phyloP scores from a whole-genome alignment of 1,140 invertebrate genomes.

The Bathynomus jamesi region DNA sequence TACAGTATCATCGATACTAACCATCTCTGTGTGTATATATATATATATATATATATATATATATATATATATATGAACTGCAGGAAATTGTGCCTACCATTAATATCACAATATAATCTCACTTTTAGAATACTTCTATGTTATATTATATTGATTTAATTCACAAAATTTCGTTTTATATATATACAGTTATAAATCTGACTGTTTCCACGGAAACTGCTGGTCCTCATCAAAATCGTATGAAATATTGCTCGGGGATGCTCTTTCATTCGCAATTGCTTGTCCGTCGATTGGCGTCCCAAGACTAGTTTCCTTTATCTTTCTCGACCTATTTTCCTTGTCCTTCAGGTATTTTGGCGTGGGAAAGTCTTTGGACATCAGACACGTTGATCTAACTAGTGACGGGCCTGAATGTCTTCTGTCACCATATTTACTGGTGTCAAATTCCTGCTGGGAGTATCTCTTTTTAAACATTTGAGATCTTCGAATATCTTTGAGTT shows the following conservation, averaged over 20 bases:
- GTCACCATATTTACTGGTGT: neutral
- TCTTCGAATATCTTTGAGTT: neutral
- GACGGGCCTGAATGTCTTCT: neutral
- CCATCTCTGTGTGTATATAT: too few relatives aligned
- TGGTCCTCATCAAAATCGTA: neutral
- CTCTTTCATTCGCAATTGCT: neutral
- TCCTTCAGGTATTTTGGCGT: neutral
- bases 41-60: too few relatives aligned
- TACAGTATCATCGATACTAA: too few relatives aligned
- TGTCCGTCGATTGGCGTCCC: neutral
- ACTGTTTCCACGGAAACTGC: neutral
- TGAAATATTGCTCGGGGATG: neutral
- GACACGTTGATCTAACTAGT: neutral
- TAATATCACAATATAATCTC: too few relatives aligned
- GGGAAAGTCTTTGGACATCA: neutral
- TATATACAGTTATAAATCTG: neutral
- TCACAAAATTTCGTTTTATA: too few relatives aligned
- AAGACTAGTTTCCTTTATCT: neutral
- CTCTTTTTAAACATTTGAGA: neutral
- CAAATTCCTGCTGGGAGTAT: neutral
- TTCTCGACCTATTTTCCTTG: neutral
- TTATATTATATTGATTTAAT: too few relatives aligned
- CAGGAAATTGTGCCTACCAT: too few relatives aligned
- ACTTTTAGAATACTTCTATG: too few relatives aligned
- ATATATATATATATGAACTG: too few relatives aligned